Evolutionary conservation across 2,113 vertebrate genomes (phyloP), one percentile per base, ranked within the genome.

Genomic region (Protobothrops mucrosquamatus): DNA sequence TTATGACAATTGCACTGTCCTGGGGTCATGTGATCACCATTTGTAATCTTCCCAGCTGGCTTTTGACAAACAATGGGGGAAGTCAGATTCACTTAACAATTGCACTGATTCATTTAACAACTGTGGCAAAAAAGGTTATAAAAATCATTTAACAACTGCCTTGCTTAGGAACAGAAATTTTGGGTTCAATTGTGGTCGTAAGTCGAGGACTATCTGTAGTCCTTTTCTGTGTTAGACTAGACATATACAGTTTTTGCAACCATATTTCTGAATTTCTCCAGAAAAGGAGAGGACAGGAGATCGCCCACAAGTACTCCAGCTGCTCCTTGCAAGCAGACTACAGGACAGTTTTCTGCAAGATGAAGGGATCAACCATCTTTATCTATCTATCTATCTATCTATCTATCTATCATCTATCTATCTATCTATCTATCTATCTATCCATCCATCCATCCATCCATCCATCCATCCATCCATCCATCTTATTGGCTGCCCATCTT

Each of bases 291-390:
- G 18, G 74, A 22, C 0, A 20, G 74, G 34, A 81, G 18, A 81
- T 43, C 0, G 34, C 34, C 74, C 7, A 43, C 3, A 18, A 22
- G 6, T 81, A 39, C n/a, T 81, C n/a, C 0, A 0, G n/a, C n/a
- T 74, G 34, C 69, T 81, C 7, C 34, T 81, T 39, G 18, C 34
- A 39, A 81, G 6, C 6, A 22, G 74, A 81, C 34, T 22, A 43
- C 74, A 43, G 34, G 7, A 43, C 6, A 22, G 18, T 43, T 81
- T 81, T 43, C 18, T 9, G 18, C 22, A 18, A 43, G 3, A 81
- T 0, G 0, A 81, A 39, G 6, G 34, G 18, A 43, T 39, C 34
- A 43, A 39, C 34, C 74, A 43, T 43, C n/a, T 69, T n/a, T 14
- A 14, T 61, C 46, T 6, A 48, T 48, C n/a, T 69, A 64, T 64